Base-by-base conservation (phyloP, 2,797 vertebrate species). In the Hypotaenidia philippensis region DNA sequence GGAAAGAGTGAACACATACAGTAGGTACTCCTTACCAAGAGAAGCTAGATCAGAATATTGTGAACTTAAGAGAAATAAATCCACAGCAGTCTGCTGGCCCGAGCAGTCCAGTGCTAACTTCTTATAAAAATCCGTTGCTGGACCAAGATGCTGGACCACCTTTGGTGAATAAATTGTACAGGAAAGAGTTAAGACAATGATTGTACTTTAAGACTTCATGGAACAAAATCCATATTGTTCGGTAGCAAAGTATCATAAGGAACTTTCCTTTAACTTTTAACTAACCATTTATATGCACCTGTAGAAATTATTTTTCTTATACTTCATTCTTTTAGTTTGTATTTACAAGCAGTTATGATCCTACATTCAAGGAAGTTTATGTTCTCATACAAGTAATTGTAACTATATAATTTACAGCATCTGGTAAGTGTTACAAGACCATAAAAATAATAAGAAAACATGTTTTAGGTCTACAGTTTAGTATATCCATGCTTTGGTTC, bases 101-200 rank as follows among this genome's bases (percentile, higher is more conserved):
- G 99, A 99, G 96, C 99, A 99, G 96, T 99, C 99, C 97, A 99
- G 97, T n/a, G 99, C 99, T 17, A 99, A 98, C 92, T 99, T 99
- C 98, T 99, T 99, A 89, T 99, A 99, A 97, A 99, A 99, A 96
- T 99, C 99, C 11, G 99, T 99, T 71, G 99, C 99, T 29, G 99
- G 99, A 84, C 99, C 99, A 75, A 99, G 98, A 97, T 99, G 99
- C 72, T 99, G 99, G 32, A 99, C 98, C 25, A 99, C 99, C 99
- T 99, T 47, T 75, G 78, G 55, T 55, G 83, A 96, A 96, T 85
- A 56, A 65, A 89, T 85, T 16, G 80, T 10, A 89, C 4, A 83
- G 34, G 11, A 45, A 74, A 66, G 9, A 68, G 31, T 94, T 94
- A 83, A 32, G 16, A 55, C 9, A 71, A 82, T 2, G 7, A 41